Evolutionary conservation across 1,140 invertebrate species (phyloP).

Genomic region (Myzus persicae): DNA sequence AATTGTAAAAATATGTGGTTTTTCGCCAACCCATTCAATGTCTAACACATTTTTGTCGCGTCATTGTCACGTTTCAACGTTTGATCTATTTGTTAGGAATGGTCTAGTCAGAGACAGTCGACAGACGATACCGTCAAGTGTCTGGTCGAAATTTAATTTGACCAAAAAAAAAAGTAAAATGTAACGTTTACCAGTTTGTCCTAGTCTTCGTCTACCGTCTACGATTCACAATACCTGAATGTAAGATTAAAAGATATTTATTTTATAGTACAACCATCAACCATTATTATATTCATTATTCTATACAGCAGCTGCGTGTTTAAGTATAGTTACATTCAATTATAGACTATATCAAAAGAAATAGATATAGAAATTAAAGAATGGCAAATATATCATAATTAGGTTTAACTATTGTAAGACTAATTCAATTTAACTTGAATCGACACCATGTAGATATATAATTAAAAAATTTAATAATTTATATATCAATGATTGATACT

Average conservation of each 20-base stretch:
- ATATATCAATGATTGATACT: neutral
- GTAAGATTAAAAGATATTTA: constrained; percentile 35
- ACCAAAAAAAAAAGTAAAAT: constrained; percentile 24
- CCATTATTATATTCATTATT: neutral
- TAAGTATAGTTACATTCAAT: neutral
- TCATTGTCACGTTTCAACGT: neutral
- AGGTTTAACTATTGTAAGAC: neutral
- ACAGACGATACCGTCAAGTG: constrained; percentile 4
- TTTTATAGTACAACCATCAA: neutral
- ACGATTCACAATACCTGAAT: neutral
- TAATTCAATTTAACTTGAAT: constrained; percentile 1
- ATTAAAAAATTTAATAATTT: neutral
- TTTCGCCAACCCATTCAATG: neutral
- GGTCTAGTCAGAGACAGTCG: neutral
- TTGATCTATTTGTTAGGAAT: constrained; percentile 22
- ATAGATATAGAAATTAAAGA: neutral
- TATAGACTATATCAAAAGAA: neutral
- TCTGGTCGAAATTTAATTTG: constrained; percentile 23
- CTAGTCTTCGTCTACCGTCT: neutral
- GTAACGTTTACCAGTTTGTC: constrained; percentile 2
- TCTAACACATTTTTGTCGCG: neutral
- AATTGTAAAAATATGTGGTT: neutral
- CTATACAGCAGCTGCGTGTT: neutral
- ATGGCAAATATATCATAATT: neutral
- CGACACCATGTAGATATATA: neutral